Conservation (phyloP, 2,113 vertebrate genomes). For the Ptilonorhynchus violaceus region DNA sequence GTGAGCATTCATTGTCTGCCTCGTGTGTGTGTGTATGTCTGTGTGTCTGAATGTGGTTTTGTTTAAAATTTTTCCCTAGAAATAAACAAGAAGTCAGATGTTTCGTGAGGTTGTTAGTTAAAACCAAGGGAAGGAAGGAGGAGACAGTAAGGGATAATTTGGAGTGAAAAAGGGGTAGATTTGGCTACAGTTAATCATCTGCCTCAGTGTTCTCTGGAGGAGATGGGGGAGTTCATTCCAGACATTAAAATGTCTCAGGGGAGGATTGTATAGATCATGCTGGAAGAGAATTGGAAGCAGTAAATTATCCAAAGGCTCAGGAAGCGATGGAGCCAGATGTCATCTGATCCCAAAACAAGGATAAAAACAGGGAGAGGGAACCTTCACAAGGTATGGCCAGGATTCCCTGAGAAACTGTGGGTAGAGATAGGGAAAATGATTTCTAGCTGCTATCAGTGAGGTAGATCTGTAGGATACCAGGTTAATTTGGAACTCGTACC, state of each 20-base stretch:
- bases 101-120: constrained; percentile 21
- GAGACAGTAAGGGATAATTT: constrained; percentile 34
- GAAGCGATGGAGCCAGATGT: not conserved
- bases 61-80: constrained; percentile 38
- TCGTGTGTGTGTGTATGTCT: constrained; percentile 18
- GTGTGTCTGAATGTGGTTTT: constrained; percentile 53
- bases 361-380: not conserved
- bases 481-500: not conserved
- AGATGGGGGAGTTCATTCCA: constrained; percentile 26
- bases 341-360: constrained; percentile 4
- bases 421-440: not conserved
- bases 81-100: constrained; percentile 30
- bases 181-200: constrained; percentile 36
- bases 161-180: not conserved
- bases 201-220: not conserved
- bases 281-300: constrained; percentile 17
- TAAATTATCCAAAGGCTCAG: constrained; percentile 35
- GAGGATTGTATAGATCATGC: not conserved
- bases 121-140: constrained; percentile 29
- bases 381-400: not conserved
- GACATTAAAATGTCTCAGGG: constrained; percentile 11
- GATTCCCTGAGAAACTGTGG: not conserved
- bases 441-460: not conserved
- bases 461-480: not conserved
- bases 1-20: constrained; percentile 24